phyloP scores from a whole-genome alignment of 2,113 vertebrate genomes.

The Cochlearius cochlearius region DNA sequence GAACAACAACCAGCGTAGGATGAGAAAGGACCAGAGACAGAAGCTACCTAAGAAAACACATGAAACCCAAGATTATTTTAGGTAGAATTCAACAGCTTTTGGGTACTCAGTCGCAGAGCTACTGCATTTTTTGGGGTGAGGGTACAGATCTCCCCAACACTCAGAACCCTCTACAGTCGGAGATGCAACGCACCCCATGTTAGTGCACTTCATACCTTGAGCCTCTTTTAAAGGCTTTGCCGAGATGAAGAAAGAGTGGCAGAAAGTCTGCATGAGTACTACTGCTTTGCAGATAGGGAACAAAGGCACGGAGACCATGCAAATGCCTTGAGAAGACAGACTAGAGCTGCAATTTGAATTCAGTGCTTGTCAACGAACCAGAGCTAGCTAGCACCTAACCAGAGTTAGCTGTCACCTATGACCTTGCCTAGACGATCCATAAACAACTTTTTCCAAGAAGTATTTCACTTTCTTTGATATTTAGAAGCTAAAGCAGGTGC shows the following conservation, averaged over 20 bases:
- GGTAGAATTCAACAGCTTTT: background rate
- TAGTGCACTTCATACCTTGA: background rate
- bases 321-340: background rate
- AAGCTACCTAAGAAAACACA: background rate
- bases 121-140: background rate
- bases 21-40: background rate
- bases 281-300: background rate
- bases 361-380: background rate
- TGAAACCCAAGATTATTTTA: background rate
- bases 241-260: background rate
- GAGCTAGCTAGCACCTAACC: background rate
- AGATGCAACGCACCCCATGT: accelerated
- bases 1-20: background rate
- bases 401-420: background rate
- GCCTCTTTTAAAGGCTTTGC: background rate
- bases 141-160: background rate
- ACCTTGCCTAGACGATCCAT: background rate
- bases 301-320: background rate
- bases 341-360: background rate
- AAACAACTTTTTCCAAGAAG: background rate
- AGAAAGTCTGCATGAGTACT: background rate
- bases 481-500: background rate
- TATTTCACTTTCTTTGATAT: background rate
- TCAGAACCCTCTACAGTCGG: background rate
- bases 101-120: background rate